Conservation (phyloP, 2,888 invertebrate genomes). For the Drosophila algonquin region DNA sequence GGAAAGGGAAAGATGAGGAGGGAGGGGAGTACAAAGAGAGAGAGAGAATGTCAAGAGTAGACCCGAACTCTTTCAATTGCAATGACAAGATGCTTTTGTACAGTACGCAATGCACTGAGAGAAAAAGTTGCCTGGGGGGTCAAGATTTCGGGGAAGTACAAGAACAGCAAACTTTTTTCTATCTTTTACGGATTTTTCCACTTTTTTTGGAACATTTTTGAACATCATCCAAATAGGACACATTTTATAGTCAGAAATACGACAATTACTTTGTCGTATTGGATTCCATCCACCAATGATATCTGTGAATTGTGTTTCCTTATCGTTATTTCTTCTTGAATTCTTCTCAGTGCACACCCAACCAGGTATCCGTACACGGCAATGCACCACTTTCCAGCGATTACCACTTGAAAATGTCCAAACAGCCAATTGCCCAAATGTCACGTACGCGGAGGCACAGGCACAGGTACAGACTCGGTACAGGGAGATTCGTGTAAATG, state of each 20-base stretch:
- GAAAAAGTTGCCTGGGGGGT: neutral
- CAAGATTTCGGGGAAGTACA: too few relatives aligned
- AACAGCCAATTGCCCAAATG: constrained; percentile 70
- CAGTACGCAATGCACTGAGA: neutral
- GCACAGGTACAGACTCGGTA: neutral
- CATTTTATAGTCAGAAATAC: neutral
- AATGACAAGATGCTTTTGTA: constrained; percentile 17
- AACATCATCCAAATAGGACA: neutral
- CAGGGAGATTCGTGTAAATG: constrained; percentile 55
- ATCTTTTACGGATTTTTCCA: too few relatives aligned
- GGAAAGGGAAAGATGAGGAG: neutral
- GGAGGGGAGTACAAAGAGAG: neutral
- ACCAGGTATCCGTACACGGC: neutral
- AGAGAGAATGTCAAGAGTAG: constrained; percentile 10
- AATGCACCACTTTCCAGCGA: constrained; percentile 7
- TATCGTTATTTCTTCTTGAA: too few relatives aligned
- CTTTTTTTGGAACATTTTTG: too few relatives aligned
- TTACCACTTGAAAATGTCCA: constrained; percentile 54
- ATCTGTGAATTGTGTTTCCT: too few relatives aligned
- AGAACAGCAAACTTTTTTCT: neutral
- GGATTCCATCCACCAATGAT: too few relatives aligned
- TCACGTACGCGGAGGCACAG: constrained; percentile 57
- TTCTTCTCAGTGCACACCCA: constrained; percentile 1
- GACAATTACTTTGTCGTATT: neutral
- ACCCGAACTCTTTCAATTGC: constrained; percentile 26